phyloP scores from a whole-genome alignment of 2,888 invertebrate genomes.

The Ypsolopha sequella region DNA sequence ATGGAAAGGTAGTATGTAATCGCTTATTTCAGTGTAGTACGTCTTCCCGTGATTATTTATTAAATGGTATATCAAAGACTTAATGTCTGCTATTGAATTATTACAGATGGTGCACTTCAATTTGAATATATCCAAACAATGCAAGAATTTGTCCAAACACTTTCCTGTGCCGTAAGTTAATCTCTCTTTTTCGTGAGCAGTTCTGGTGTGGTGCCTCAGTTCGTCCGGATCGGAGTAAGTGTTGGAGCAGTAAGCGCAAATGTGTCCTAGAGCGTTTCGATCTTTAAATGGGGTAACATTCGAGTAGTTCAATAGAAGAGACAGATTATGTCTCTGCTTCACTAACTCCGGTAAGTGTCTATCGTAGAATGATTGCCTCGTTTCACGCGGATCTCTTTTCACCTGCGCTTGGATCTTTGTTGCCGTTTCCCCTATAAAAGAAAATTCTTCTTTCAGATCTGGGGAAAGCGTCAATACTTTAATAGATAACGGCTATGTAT shows the following conservation, averaged over 20 bases:
- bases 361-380: too few relatives aligned
- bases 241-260: slow-evolving; percentile 1
- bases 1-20: neutral
- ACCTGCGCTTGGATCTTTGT: neutral
- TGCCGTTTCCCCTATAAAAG: neutral
- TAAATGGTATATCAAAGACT: slow-evolving; percentile 29
- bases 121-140: neutral
- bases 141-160: neutral
- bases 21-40: neutral
- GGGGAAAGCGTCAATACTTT: too few relatives aligned
- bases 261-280: neutral
- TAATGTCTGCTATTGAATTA: neutral
- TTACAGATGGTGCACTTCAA: slow-evolving; percentile 4
- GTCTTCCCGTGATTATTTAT: slow-evolving; percentile 41
- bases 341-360: neutral
- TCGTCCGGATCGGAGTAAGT: neutral
- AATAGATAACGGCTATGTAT: too few relatives aligned
- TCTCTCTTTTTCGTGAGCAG: neutral
- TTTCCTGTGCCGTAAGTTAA: too few relatives aligned
- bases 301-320: neutral
- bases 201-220: neutral
- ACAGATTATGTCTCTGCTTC: neutral
- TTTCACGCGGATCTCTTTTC: neutral
- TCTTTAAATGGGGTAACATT: slow-evolving; percentile 3
- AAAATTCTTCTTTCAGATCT: neutral